phyloP scores from a whole-genome alignment of 2,113 vertebrate species.

The Desmodus rotundus region DNA sequence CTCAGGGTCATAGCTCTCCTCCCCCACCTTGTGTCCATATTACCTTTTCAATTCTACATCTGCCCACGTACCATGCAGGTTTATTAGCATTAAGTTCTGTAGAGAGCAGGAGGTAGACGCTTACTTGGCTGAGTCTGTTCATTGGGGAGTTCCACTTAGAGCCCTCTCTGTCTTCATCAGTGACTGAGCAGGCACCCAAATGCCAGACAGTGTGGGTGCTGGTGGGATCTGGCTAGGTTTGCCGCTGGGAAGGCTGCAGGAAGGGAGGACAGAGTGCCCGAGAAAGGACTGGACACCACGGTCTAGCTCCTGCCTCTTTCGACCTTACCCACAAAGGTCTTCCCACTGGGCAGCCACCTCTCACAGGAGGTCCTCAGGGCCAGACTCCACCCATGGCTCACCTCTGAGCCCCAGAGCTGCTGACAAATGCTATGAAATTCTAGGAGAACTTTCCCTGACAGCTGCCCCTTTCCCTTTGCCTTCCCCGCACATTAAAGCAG shows the following conservation, averaged over 20 bases:
- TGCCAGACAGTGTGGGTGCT: background rate
- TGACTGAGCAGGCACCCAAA: background rate
- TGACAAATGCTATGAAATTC: background rate
- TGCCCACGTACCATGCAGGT: background rate
- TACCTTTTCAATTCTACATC: background rate
- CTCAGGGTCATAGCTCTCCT: background rate
- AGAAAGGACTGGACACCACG: background rate
- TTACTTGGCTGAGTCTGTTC: background rate
- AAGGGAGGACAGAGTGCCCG: background rate
- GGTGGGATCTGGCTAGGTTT: background rate
- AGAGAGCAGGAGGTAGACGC: background rate
- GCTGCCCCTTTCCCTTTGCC: background rate
- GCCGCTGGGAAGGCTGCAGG: background rate
- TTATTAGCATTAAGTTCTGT: background rate
- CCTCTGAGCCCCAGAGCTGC: background rate
- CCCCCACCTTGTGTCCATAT: rapidly evolving
- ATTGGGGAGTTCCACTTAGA: background rate
- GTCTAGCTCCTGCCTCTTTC: background rate
- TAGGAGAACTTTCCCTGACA: background rate
- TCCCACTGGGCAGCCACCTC: background rate
- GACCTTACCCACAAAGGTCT: background rate
- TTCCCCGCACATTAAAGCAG: background rate
- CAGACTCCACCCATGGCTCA: background rate
- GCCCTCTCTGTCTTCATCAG: background rate
- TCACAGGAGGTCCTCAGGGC: background rate